A percentile compares a stretch with the other conserved stretches of the same genome.
Evolutionary conservation across 1,140 invertebrate genomes (phyloP).

Genomic region (Polyergus mexicanus): DNA sequence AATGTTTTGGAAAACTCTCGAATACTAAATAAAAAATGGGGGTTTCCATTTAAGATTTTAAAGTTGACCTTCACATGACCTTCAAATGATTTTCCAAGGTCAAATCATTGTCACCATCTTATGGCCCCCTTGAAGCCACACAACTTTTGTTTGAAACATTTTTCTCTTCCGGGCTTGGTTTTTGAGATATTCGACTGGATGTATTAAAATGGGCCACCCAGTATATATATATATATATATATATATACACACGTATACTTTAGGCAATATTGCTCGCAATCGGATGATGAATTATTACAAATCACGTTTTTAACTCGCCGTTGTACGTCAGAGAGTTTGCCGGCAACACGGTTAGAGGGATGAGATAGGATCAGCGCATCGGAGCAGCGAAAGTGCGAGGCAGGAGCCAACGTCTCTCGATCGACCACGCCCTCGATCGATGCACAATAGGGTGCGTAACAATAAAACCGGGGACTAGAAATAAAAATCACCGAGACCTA

Average conservation of each 20-base stretch:
- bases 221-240: no score
- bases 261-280: constrained; percentile 30
- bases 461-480: constrained; percentile 51
- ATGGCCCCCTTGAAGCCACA: no score
- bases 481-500: constrained; percentile 44
- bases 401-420: constrained; percentile 47
- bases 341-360: constrained; percentile 24
- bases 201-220: no score
- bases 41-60: no score
- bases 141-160: no score
- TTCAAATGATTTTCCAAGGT: no score
- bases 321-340: constrained; percentile 23
- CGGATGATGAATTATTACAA: constrained; percentile 49
- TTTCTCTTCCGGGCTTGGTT: no score
- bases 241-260: not conserved
- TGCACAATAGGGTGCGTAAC: constrained; percentile 50
- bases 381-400: constrained; percentile 35
- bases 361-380: constrained; percentile 34
- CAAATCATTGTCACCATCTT: no score
- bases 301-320: constrained; percentile 42
- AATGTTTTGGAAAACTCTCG: no score
- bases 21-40: no score
- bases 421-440: constrained; percentile 57
- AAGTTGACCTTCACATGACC: no score
- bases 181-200: no score